These are phyloP conservation scores for Pithys albifrons DNA, from an alignment of 2,113 vertebrate species.

Conservation along the genomic window DNA sequence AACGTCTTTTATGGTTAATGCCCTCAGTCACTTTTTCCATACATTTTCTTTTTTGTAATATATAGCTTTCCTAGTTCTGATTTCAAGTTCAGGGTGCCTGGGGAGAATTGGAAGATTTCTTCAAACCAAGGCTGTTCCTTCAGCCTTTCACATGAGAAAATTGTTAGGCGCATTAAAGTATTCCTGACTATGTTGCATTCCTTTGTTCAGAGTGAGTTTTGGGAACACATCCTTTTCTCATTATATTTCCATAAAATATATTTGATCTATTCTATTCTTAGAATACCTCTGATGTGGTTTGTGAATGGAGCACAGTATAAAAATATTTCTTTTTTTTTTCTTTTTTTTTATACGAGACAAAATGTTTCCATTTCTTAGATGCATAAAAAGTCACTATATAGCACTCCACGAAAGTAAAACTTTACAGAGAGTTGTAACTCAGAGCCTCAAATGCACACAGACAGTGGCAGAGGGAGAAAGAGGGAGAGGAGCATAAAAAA, in stretches of 20 bases:
- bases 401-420: slow-evolving; percentile 78
- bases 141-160: slow-evolving; percentile 95
- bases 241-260: slow-evolving; percentile 96
- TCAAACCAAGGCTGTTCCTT: slow-evolving; percentile 77
- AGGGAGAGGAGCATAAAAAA: background rate
- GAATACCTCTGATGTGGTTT: slow-evolving; percentile 89
- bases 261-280: slow-evolving; percentile 97
- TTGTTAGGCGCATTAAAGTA: slow-evolving; percentile 84
- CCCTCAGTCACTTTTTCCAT: slow-evolving; percentile 75
- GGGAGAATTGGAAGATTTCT: slow-evolving; percentile 80
- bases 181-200: slow-evolving; percentile 85
- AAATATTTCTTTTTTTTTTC: slow-evolving; percentile 70
- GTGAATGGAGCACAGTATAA: slow-evolving; percentile 87
- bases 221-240: slow-evolving; percentile 97
- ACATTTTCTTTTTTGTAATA: slow-evolving; percentile 73
- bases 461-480: slow-evolving; percentile 25
- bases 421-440: slow-evolving; percentile 58
- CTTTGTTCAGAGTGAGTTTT: slow-evolving; percentile 89
- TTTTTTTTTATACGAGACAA: slow-evolving; percentile 81
- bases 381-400: slow-evolving; percentile 76
- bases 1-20: slow-evolving; percentile 74
- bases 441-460: slow-evolving; percentile 24
- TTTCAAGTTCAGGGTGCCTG: slow-evolving; percentile 78
- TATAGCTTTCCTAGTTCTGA: slow-evolving; percentile 80
- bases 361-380: slow-evolving; percentile 87